Percentiles rank a stretch among this genome's conserved stretches.
Evolutionary conservation across 2,797 vertebrate species (phyloP).

Genomic region (Bryconaethiops microstoma): DNA sequence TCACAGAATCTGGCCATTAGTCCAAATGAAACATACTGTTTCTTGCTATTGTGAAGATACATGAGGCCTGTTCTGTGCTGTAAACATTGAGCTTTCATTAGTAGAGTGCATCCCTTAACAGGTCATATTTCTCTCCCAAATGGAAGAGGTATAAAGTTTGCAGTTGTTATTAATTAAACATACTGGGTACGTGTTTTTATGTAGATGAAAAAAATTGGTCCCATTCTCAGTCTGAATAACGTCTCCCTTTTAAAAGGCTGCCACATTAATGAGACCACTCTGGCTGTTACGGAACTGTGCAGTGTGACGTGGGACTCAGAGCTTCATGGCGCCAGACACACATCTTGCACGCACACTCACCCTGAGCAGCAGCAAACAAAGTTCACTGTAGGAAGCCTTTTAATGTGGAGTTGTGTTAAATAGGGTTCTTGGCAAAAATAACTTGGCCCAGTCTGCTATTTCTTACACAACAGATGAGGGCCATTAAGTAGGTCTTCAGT

Average conservation of each 20-base stretch:
- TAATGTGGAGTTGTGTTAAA: slow-evolving; percentile 6
- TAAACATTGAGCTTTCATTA: slow-evolving; percentile 49
- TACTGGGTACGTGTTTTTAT: slow-evolving; percentile 15
- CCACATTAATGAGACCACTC: slow-evolving; percentile 18
- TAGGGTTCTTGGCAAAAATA: slow-evolving; percentile 32
- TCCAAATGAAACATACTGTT: slow-evolving; percentile 44
- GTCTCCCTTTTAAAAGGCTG: slow-evolving; percentile 38
- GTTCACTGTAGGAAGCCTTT: slow-evolving; percentile 32
- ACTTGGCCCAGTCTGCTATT: slow-evolving; percentile 21
- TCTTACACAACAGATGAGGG: slow-evolving; percentile 35
- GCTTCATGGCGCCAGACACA: slow-evolving; percentile 17
- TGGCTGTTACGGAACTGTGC: slow-evolving; percentile 6
- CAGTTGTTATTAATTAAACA: slow-evolving; percentile 19
- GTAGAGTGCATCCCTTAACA: slow-evolving; percentile 27
- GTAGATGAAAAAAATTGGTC: slow-evolving; percentile 32
- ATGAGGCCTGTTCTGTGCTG: slow-evolving; percentile 30
- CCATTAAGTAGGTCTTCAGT: background rate
- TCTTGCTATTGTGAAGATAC: slow-evolving; percentile 24
- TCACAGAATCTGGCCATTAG: slow-evolving; percentile 33
- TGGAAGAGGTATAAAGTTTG: slow-evolving; percentile 24
- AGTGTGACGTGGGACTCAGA: slow-evolving; percentile 36
- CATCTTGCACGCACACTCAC: slow-evolving; percentile 31
- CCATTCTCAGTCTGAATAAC: slow-evolving; percentile 34
- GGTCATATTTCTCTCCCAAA: background rate
- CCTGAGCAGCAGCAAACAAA: slow-evolving; percentile 24